Evolutionary conservation across 2,888 invertebrate species (phyloP).

Genomic region (Syrphus vitripennis): DNA sequence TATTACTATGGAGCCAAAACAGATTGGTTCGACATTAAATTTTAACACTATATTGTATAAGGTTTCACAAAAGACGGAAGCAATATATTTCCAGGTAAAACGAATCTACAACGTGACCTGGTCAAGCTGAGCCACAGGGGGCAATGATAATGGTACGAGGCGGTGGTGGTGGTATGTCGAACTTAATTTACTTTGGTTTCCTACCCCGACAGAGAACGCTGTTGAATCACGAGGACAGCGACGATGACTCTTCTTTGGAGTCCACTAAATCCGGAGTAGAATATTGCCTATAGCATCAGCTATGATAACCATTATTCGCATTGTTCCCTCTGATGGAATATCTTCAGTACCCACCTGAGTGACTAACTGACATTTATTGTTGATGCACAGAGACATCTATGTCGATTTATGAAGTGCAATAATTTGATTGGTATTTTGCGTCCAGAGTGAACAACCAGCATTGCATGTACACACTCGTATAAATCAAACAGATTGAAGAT

Average conservation of each 20-base stretch:
- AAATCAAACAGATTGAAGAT: conserved; percentile 37
- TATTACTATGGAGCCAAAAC: background rate
- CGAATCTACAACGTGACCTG: conserved; percentile 26
- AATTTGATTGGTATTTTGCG: conserved; percentile 43
- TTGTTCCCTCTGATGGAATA: background rate
- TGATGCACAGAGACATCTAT: background rate
- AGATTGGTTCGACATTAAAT: conserved; percentile 42
- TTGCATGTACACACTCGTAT: background rate
- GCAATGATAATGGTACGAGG: background rate
- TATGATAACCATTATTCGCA: conserved; percentile 15
- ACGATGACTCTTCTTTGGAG: background rate
- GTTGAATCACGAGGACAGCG: background rate
- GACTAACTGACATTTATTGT: background rate
- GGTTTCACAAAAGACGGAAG: conserved; percentile 45
- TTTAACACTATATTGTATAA: background rate
- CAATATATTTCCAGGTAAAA: conserved; percentile 9
- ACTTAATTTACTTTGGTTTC: conserved; percentile 20
- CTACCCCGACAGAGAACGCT: background rate
- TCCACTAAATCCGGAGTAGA: conserved; percentile 12
- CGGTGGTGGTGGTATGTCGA: conserved; percentile 2
- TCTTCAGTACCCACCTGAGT: background rate
- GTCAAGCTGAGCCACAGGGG: background rate
- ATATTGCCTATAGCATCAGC: conserved; percentile 38
- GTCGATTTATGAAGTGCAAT: conserved; percentile 9
- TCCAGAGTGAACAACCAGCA: background rate